phyloP scores from a whole-genome alignment of 1,140 invertebrate species.

The Pantala flavescens region DNA sequence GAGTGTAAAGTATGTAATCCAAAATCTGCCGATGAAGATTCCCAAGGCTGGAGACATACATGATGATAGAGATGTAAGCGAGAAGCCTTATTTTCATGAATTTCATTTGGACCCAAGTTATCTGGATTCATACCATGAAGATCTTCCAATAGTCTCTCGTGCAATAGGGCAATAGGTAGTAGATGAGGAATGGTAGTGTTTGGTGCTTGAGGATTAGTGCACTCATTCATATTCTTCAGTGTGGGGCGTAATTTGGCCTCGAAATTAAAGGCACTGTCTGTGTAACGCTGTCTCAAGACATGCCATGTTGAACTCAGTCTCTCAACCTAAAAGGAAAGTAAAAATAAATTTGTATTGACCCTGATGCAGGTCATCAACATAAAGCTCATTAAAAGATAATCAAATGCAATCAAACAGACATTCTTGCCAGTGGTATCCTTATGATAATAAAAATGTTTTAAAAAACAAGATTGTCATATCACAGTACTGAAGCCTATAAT shows the following conservation, averaged over 20 bases:
- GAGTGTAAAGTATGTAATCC: slow-evolving; percentile 53
- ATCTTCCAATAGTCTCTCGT: slow-evolving; percentile 57
- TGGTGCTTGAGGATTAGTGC: slow-evolving; percentile 76
- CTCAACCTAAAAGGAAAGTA: slow-evolving; percentile 46
- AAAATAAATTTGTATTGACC: too few relatives aligned
- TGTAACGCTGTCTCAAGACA: slow-evolving; percentile 70
- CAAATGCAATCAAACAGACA: too few relatives aligned
- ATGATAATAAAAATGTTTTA: too few relatives aligned
- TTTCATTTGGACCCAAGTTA: neutral
- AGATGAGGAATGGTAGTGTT: slow-evolving; percentile 80
- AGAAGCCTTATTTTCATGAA: neutral
- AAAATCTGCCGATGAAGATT: slow-evolving; percentile 54
- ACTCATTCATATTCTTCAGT: slow-evolving; percentile 76
- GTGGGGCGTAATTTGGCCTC: slow-evolving; percentile 80
- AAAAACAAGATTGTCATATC: too few relatives aligned
- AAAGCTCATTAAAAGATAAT: too few relatives aligned
- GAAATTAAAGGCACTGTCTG: slow-evolving; percentile 80
- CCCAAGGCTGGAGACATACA: slow-evolving; percentile 55
- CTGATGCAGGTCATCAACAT: too few relatives aligned
- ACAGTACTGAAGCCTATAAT: too few relatives aligned
- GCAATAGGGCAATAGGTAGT: slow-evolving; percentile 58
- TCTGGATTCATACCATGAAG: slow-evolving; percentile 31
- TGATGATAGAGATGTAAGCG: neutral
- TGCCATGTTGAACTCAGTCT: slow-evolving; percentile 73
- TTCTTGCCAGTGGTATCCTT: too few relatives aligned